phyloP scores from a whole-genome alignment of 1,140 invertebrate species.

The Zophobas morio region DNA sequence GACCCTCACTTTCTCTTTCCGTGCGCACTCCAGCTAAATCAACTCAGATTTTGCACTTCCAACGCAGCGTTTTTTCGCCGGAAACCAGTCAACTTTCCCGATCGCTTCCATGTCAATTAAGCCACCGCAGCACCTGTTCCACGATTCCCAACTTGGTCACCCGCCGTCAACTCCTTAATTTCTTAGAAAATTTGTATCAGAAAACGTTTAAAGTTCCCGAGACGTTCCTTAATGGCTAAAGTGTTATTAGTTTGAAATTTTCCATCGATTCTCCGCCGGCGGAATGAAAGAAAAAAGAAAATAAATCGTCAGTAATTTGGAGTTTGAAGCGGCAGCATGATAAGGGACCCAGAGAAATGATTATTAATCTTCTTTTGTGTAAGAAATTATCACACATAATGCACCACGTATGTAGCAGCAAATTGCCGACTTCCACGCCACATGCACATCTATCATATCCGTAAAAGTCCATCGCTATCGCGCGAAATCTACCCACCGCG shows the following conservation, averaged over 20 bases:
- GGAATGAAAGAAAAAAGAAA: constrained; percentile 21
- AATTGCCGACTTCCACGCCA: constrained; percentile 27
- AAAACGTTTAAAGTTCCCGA: constrained; percentile 6
- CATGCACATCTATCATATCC: constrained; percentile 38
- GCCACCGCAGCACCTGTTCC: too few species aligned
- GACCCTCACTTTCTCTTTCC: too few species aligned
- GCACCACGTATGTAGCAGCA: constrained; percentile 35
- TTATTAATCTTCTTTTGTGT: constrained; percentile 41
- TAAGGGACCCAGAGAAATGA: constrained; percentile 7
- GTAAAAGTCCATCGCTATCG: background rate
- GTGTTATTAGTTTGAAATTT: constrained; percentile 35
- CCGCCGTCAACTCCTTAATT: background rate
- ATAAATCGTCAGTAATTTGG: constrained; percentile 33
- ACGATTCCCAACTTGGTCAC: background rate
- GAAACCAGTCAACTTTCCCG: background rate
- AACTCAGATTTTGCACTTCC: background rate
- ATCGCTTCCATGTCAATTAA: background rate
- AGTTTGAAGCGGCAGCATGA: constrained; percentile 24
- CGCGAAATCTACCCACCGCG: too few species aligned
- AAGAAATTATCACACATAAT: constrained; percentile 39
- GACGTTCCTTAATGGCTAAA: constrained; percentile 10
- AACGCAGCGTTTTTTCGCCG: background rate
- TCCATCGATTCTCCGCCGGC: constrained; percentile 8
- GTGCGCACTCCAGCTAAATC: background rate
- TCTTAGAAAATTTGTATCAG: constrained; percentile 5